phyloP scores from a whole-genome alignment of 2,888 invertebrate species.

The Tridacna gigas region DNA sequence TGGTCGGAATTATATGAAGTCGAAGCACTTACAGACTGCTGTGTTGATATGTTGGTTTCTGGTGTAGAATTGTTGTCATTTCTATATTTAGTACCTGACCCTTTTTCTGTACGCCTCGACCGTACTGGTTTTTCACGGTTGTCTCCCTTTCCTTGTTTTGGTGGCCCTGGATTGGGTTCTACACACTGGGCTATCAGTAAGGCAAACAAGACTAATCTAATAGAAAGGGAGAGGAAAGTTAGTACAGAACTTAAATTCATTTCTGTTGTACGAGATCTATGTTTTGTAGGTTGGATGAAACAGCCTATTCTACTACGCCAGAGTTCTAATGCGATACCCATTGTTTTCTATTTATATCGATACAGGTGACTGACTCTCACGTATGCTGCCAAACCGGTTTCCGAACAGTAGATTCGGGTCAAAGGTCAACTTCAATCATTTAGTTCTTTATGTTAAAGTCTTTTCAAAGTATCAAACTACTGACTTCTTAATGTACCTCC shows the following conservation, averaged over 20 bases:
- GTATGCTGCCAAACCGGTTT: not conserved
- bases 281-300: not conserved
- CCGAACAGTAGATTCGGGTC: not conserved
- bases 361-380: not conserved
- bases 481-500: too few species aligned
- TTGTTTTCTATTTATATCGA: not conserved
- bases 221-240: not conserved
- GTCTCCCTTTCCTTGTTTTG: constrained; percentile 5
- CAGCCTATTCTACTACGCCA: constrained; percentile 12
- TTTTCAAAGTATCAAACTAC: not conserved
- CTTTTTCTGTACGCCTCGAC: not conserved
- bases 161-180: constrained; percentile 4
- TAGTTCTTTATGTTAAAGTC: not conserved
- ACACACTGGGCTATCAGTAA: constrained; percentile 6
- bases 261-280: not conserved
- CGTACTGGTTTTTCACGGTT: not conserved
- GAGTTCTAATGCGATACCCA: not conserved
- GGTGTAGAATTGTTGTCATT: not conserved
- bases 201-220: constrained; percentile 6
- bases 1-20: not conserved
- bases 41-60: not conserved
- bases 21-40: not conserved
- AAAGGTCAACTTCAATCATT: not conserved
- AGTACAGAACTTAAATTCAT: not conserved
- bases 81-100: not conserved